Conservation (phyloP, 2,113 vertebrate species). For the Grammomys surdaster region DNA sequence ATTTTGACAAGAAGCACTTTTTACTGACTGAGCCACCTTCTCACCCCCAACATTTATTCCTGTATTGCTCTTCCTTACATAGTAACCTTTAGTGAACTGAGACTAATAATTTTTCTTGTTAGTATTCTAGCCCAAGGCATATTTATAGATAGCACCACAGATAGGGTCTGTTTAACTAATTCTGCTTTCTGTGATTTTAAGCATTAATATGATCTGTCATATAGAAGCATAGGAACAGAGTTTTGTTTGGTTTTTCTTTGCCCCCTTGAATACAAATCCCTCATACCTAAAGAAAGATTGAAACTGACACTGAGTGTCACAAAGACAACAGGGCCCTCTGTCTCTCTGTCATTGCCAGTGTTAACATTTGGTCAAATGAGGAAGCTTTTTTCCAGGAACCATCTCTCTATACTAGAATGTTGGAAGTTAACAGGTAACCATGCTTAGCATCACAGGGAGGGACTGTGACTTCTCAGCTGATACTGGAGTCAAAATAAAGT, state of each 20-base stretch:
- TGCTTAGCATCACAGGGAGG: background rate
- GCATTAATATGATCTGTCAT: background rate
- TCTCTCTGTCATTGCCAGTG: background rate
- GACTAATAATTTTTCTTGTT: background rate
- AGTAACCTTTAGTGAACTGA: background rate
- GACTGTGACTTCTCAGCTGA: background rate
- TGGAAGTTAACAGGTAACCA: conserved; percentile 24
- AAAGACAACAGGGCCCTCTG: background rate
- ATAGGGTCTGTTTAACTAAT: background rate
- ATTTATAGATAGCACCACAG: background rate
- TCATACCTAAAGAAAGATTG: background rate
- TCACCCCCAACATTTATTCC: background rate
- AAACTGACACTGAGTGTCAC: background rate
- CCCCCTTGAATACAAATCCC: background rate
- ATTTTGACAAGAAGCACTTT: background rate
- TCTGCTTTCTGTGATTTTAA: background rate
- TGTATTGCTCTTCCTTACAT: background rate
- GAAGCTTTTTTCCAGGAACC: background rate
- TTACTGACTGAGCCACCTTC: background rate
- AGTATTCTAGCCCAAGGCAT: background rate
- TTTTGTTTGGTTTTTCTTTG: background rate
- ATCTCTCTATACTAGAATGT: background rate
- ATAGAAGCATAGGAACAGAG: background rate
- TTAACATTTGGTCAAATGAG: background rate
- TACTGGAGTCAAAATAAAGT: conserved; percentile 3